Evolutionary conservation across 2,888 invertebrate species (phyloP).

Genomic region (Conchocele bisecta): DNA sequence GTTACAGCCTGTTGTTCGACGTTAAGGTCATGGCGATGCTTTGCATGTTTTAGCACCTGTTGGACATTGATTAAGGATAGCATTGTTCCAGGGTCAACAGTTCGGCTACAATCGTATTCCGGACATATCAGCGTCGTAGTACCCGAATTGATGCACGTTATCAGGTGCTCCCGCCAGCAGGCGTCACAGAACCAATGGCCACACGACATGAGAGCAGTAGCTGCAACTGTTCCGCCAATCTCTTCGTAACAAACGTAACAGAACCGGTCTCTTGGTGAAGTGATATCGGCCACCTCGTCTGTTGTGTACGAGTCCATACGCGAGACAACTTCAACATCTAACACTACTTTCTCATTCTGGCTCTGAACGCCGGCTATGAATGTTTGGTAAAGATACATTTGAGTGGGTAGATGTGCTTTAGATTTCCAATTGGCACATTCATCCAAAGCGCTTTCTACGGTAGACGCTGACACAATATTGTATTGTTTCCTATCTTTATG

Average conservation of each 20-base stretch:
- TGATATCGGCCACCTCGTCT: conserved; percentile 24
- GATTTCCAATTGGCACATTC: conserved; percentile 32
- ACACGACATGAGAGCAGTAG: conserved; percentile 58
- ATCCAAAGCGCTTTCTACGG: conserved; percentile 5
- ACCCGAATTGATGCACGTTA: conserved; percentile 39
- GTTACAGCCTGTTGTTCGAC: conserved; percentile 39
- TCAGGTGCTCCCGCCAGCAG: conserved; percentile 64
- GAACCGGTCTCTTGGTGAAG: conserved; percentile 29
- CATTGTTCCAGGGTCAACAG: conserved; percentile 47
- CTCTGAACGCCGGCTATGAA: background rate
- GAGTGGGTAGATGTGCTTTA: conserved; percentile 23
- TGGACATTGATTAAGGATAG: conserved; percentile 39
- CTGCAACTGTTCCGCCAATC: conserved; percentile 22
- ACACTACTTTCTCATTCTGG: background rate
- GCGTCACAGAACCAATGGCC: conserved; percentile 68
- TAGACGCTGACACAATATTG: background rate
- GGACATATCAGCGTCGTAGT: conserved; percentile 52
- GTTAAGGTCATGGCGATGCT: conserved; percentile 48
- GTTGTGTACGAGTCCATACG: conserved; percentile 1
- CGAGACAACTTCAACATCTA: conserved; percentile 19
- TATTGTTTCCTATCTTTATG: background rate
- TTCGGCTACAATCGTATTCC: conserved; percentile 56
- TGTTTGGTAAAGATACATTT: conserved; percentile 1
- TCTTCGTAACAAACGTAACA: conserved; percentile 64
- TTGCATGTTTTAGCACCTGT: conserved; percentile 37